These are phyloP conservation scores for Holothuria scabra DNA, from an alignment of 53 echinoderm and acorn worm species.

Conservation along the genomic window DNA sequence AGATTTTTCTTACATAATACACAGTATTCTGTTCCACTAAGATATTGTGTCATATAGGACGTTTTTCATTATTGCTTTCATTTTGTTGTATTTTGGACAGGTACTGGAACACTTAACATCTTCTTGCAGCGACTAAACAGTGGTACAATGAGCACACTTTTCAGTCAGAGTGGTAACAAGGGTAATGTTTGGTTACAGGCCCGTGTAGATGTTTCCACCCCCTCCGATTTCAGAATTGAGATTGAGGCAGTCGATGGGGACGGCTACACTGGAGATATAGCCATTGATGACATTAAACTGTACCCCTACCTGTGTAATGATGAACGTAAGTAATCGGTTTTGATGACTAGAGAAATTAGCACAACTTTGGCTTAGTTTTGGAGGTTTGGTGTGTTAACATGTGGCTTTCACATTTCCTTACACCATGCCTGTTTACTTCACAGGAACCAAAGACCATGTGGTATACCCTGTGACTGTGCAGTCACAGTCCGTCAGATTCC, in stretches of 20 bases:
- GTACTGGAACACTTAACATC: slow-evolving; percentile 30
- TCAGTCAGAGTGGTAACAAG: slow-evolving; percentile 53
- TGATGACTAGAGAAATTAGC: too few species aligned
- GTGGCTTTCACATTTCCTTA: too few species aligned
- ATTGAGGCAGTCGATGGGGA: slow-evolving; percentile 46
- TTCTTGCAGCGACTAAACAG: not conserved
- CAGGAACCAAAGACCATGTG: too few species aligned
- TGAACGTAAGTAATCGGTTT: not conserved
- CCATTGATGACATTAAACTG: slow-evolving; percentile 70
- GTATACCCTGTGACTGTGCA: too few species aligned
- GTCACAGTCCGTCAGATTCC: too few species aligned
- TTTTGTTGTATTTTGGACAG: not conserved
- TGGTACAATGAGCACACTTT: slow-evolving; percentile 34
- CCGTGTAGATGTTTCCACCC: slow-evolving; percentile 9
- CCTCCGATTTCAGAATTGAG: not conserved
- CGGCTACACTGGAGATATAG: slow-evolving; percentile 60
- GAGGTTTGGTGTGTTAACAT: too few species aligned
- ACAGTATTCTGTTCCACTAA: too few species aligned
- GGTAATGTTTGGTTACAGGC: slow-evolving; percentile 66
- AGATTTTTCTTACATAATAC: too few species aligned
- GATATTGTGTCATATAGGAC: too few species aligned
- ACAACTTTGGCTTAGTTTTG: too few species aligned
- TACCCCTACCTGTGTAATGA: not conserved
- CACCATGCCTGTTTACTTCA: too few species aligned
- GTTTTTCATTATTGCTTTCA: not conserved